Base-by-base conservation (phyloP, 2,888 invertebrate species). In the Lasius platythorax region DNA sequence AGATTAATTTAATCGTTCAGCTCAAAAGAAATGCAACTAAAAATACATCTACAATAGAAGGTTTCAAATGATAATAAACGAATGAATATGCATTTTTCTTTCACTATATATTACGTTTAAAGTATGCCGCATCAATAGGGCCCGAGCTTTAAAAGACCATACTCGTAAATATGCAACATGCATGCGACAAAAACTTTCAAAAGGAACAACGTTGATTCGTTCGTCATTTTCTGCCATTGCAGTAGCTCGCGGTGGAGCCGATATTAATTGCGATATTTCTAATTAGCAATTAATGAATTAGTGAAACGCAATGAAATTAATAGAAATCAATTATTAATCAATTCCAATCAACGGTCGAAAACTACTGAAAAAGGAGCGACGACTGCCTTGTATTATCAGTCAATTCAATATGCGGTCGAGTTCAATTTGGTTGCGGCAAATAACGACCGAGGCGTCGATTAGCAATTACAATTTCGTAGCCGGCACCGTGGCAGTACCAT, bases 381-480 rank as follows among this genome's bases (percentile, higher is more conserved):
- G 5, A 66, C 30, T 15, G 15, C 33, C 23, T 43, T 18, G 28
- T 58, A 76, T 66, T 82, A 81, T 73, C n/a, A 73, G 58, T 61
- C 58, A 37, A 73, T 56, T 63, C 64, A 76, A 83, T 83, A 82
- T 81, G 86, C 83, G 85, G 66, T 79, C 73, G 56, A 85, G 85
- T 87, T 84, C 84, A 87, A 90, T 87, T 85, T 76, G 30, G 82
- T 28, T 68, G 53, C 50, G 73, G 76, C 70, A 83, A 87, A 87
- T 83, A 89, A 87, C 89, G 81, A 86, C 72, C 84, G 56, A 58
- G 66, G 66, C 74, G 30, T 46, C 81, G 86, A 90, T 90, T 90
- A 89, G 91, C 91, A 90, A 90, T 90, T 90, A 90, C 84, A 89
- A 90, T 90, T 84, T 82, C 67, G 46, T 50, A 23, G 63, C 61